phyloP scores from a whole-genome alignment of 1,140 invertebrate genomes.

The Formica exsecta region DNA sequence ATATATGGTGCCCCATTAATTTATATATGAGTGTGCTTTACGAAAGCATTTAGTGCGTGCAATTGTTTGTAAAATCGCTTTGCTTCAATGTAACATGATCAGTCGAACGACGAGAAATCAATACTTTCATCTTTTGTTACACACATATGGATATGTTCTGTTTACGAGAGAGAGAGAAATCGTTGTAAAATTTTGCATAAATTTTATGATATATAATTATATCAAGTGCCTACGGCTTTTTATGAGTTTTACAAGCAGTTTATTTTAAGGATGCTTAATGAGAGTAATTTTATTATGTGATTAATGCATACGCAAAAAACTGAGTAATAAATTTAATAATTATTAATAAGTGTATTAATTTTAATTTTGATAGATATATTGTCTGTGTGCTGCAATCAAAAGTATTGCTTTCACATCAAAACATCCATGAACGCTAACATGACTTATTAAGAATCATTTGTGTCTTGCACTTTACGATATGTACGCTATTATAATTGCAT shows the following conservation, averaged over 20 bases:
- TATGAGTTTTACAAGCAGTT: background rate
- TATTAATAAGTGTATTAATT: background rate
- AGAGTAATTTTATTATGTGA: background rate
- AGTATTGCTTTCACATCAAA: conserved; percentile 6
- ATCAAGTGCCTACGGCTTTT: background rate
- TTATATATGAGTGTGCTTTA: conserved; percentile 34
- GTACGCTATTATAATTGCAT: background rate
- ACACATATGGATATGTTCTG: background rate
- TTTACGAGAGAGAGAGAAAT: conserved; percentile 1
- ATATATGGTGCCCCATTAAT: conserved; percentile 27
- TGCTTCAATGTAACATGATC: background rate
- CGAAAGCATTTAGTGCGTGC: background rate
- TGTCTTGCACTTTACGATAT: background rate
- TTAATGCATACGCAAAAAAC: background rate
- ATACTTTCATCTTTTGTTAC: background rate
- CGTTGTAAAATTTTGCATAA: background rate
- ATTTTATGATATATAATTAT: conserved; percentile 9
- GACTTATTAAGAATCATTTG: conserved; percentile 16
- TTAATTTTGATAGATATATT: background rate
- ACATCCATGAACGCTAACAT: background rate
- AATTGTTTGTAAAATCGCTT: conserved; percentile 25
- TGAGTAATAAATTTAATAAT: background rate
- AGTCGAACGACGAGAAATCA: background rate
- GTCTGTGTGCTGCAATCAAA: background rate
- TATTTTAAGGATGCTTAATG: background rate